Base-by-base conservation (phyloP, 2,888 invertebrate genomes). In the Mesorhabditis belari region DNA sequence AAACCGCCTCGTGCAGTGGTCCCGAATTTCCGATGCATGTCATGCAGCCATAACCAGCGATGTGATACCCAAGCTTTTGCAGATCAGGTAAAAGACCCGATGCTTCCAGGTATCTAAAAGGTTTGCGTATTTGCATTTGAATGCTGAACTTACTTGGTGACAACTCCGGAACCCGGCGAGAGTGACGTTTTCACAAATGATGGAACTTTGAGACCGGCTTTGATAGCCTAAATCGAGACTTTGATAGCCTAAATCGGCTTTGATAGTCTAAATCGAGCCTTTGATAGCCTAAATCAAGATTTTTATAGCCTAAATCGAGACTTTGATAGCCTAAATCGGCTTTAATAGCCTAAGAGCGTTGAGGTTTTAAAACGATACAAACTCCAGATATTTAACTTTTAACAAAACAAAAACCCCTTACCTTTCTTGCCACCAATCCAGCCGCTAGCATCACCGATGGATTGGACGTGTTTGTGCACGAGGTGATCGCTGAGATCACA, bases 401-500 rank as follows among this genome's bases (percentile, higher is more conserved):
- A 44, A 44, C 9, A 44, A 12, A 9, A 44, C 44, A 44, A 12
- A 6, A n/a, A 19, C n/a, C 21, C 6, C 21, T 24, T 24, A 63
- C 58, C 6, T 58, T 58, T 9, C 27, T 5, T 5, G 58, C 58
- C 21, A 58, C 24, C 27, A 58, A 28, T 9, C 56, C 58, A 21
- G 58, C 58, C 9, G 55, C 58, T 17, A 58, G 12, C 58, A 58
- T 5, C 12, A 12, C 57, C 12, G 12, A 25, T 12, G 58, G 58
- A 21, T 58, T 58, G 58, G 55, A 57, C 58, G 58, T 58, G 27
- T 58, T 58, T 24, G 58, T 95, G 82, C 94, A 95, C 28, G 91
- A 91, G 1, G 94, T 95, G 73, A 95, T 94, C 57, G 95, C 94
- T 0, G 95, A 92, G 68, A 95, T 93, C 61, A 95, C 89, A 25